Evolutionary conservation across 2,888 invertebrate species (phyloP).

Genomic region (Andrena trimmerana): DNA sequence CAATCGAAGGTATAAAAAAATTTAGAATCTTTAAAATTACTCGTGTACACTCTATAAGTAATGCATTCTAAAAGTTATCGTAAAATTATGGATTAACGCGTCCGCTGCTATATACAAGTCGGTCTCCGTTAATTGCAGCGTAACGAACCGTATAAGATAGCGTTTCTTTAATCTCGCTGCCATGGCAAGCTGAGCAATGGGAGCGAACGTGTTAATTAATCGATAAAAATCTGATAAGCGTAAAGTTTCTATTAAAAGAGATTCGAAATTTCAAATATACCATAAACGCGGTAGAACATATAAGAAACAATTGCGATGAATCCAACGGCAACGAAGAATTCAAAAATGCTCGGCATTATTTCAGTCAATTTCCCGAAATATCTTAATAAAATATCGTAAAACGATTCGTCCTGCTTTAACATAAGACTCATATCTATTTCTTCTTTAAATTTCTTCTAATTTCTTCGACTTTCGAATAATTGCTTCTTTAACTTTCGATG

Average conservation of each 20-base stretch:
- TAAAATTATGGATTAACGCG: neutral
- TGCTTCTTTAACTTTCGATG: neutral
- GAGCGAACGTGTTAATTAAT: conserved; percentile 8
- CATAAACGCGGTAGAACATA: conserved; percentile 15
- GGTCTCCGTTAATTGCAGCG: too few species aligned
- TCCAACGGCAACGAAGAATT: conserved; percentile 8
- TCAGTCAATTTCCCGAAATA: neutral
- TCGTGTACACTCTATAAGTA: neutral
- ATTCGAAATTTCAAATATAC: conserved; percentile 37
- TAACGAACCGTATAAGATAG: too few species aligned
- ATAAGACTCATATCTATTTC: conserved; percentile 15
- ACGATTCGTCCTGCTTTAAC: conserved; percentile 8
- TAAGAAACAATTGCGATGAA: conserved; percentile 22
- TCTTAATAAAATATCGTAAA: conserved; percentile 13
- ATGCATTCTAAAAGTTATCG: neutral
- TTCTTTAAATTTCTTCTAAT: neutral
- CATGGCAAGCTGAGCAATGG: too few species aligned
- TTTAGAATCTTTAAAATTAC: neutral
- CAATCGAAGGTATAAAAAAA: conserved; percentile 5
- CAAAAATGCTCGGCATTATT: conserved; percentile 5
- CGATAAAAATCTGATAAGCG: neutral
- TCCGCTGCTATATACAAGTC: too few species aligned
- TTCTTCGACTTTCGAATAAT: neutral
- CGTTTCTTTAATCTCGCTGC: too few species aligned
- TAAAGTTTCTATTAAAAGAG: neutral